These are phyloP conservation scores for Sesamia nonagrioides DNA, from an alignment of 1,140 invertebrate genomes.

Conservation along the genomic window DNA sequence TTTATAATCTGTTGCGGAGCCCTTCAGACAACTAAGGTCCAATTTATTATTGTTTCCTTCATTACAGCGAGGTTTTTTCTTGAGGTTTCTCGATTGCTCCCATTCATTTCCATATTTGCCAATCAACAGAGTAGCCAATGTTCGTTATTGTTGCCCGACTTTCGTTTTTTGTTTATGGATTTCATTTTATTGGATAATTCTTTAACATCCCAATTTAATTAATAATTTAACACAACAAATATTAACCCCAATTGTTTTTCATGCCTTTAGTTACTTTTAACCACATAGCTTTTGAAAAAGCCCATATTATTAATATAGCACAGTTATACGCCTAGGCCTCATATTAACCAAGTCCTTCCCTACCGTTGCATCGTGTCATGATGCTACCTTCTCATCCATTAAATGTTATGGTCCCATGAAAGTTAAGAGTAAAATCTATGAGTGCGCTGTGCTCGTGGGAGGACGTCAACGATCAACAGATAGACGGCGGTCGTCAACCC, in stretches of 20 bases:
- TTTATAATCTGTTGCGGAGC: conserved; percentile 57
- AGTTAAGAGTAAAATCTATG: conserved; percentile 25
- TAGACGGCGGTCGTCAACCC: conserved; percentile 41
- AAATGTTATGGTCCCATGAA: conserved; percentile 37
- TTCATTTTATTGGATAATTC: background rate
- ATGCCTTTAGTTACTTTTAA: too few species aligned
- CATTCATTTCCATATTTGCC: conserved; percentile 39
- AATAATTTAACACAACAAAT: background rate
- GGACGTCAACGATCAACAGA: conserved; percentile 30
- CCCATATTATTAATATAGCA: too few species aligned
- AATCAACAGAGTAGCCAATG: background rate
- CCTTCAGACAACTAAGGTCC: conserved; percentile 55
- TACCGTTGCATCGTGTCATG: background rate
- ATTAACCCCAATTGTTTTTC: background rate
- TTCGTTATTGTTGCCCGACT: background rate
- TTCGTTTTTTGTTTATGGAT: background rate
- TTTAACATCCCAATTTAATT: background rate
- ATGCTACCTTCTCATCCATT: background rate
- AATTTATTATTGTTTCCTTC: conserved; percentile 52
- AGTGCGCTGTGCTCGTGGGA: background rate
- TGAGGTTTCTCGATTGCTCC: conserved; percentile 20
- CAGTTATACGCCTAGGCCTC: background rate
- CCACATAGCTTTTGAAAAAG: too few species aligned
- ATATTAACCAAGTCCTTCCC: too few species aligned
- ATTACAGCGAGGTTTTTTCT: conserved; percentile 35